Evolutionary conservation across 1,140 invertebrate species (phyloP), one percentile per base, ranked within the genome.

Genomic region (Samia ricini): DNA sequence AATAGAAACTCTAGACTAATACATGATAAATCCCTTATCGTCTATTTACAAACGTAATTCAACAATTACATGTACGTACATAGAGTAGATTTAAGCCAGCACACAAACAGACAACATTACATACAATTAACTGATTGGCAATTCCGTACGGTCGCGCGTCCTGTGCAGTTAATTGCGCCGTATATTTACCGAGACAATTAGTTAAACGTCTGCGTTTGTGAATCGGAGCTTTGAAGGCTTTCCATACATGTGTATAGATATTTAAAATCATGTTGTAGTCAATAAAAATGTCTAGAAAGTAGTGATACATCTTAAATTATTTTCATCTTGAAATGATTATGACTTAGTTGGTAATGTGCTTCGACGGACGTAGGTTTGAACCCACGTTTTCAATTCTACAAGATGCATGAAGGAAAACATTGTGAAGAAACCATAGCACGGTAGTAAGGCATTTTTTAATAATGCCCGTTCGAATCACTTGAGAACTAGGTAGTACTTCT

Each of bases 51-150:
- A 42, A 59, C 49, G 57, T 66, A 21, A 67, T 63, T 63, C 49
- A 48, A 22, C 61, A 67, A 67, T 67, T 67, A 67, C 60, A 59
- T 26, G n/a, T n/a, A n/a, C n/a, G n/a, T n/a, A n/a, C n/a, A 12
- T 26, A 48, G 49, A 36, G 29, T 56, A 21, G 51, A 36, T 57
- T 64, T 69, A 69, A 66, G 54, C 55, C 54, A 29, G 29, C 20
- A 65, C 61, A 66, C 50, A 64, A 55, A 62, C 59, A 60, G 49
- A 63, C 57, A 59, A 71, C 56, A 64, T 66, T 74, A 56, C 29
- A 63, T 65, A 64, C 63, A 64, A 68, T 69, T 69, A 77, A 74
- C 77, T 72, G 74, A 76, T 79, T 76, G 74, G 48, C 70, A 74
- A 79, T 77, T 71, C 65, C 69, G 66, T 64, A 64, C 66, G 48